Evolutionary conservation across 2,113 vertebrate species (phyloP).

Genomic region (Percopsis transmontana): DNA sequence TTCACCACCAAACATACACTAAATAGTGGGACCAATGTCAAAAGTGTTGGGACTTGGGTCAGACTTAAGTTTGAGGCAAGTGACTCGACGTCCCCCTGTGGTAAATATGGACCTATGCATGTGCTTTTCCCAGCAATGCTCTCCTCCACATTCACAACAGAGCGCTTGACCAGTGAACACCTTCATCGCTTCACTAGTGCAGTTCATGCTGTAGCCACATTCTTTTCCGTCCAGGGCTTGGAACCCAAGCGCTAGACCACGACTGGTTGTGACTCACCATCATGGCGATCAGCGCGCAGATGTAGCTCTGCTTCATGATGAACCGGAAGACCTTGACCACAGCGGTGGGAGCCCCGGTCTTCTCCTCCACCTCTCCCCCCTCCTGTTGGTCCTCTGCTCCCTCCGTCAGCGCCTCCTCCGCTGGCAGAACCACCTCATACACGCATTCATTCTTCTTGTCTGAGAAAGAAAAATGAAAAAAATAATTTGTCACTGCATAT

Average conservation of each 20-base stretch:
- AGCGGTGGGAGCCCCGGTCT: constrained; percentile 79
- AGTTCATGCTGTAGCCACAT: too few relatives aligned
- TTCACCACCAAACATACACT: too few relatives aligned
- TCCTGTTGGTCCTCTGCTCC: constrained; percentile 76
- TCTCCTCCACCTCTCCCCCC: constrained; percentile 71
- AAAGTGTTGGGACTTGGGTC: too few relatives aligned
- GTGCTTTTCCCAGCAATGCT: constrained; percentile 1
- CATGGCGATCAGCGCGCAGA: constrained; percentile 98
- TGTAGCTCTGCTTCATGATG: constrained; percentile 98
- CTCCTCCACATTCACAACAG: constrained; percentile 6
- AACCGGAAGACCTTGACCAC: constrained; percentile 91
- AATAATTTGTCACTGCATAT: too few relatives aligned
- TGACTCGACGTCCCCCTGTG: too few relatives aligned
- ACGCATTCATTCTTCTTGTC: constrained; percentile 70
- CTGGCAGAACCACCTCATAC: constrained; percentile 77
- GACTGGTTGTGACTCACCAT: constrained; percentile 83
- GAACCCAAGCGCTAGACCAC: neutral
- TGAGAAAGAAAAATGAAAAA: constrained; percentile 28
- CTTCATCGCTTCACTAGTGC: too few relatives aligned
- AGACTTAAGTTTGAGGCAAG: too few relatives aligned
- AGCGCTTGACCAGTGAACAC: neutral
- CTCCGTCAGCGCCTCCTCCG: constrained; percentile 73
- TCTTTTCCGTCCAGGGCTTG: too few relatives aligned
- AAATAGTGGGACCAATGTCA: too few relatives aligned
- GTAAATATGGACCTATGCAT: too few relatives aligned